Conservation (phyloP, 2,888 invertebrate species). For the Papilio elwesi region DNA sequence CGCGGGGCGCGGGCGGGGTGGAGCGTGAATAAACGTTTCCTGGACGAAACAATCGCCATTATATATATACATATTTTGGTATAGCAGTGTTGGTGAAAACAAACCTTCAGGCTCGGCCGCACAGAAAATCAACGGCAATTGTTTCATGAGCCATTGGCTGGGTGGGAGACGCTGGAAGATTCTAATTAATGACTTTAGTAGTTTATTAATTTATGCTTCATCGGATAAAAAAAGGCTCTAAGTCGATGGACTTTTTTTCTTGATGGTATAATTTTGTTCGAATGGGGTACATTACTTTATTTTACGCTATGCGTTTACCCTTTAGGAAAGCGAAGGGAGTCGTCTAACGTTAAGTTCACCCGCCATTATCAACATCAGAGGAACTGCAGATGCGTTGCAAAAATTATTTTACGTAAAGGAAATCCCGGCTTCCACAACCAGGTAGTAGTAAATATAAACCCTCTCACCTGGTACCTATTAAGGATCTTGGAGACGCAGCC, state of each 20-base stretch:
- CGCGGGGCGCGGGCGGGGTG: conserved; percentile 58
- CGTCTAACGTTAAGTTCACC: no score
- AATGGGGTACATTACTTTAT: no score
- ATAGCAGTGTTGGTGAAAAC: conserved; percentile 69
- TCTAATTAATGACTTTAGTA: not conserved
- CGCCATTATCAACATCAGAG: no score
- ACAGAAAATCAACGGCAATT: conserved; percentile 76
- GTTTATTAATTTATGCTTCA: no score
- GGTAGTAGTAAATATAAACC: conserved; percentile 19
- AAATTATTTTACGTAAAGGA: no score
- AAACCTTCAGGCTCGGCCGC: conserved; percentile 79
- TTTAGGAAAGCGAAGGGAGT: no score
- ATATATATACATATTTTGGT: conserved; percentile 59
- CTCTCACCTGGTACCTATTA: conserved; percentile 92
- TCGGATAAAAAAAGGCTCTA: no score
- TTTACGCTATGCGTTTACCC: no score
- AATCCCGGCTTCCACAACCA: no score
- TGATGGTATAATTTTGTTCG: no score
- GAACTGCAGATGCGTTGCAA: no score
- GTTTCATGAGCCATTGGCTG: conserved; percentile 51
- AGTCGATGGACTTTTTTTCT: no score
- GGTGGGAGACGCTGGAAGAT: conserved; percentile 30
- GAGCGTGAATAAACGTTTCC: conserved; percentile 77
- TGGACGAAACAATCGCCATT: conserved; percentile 76
- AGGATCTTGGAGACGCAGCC: conserved; percentile 99